Evolutionary conservation across 2,113 vertebrate species (phyloP), one percentile per base, ranked within the genome.

Genomic region (Phalacrocorax aristotelis): DNA sequence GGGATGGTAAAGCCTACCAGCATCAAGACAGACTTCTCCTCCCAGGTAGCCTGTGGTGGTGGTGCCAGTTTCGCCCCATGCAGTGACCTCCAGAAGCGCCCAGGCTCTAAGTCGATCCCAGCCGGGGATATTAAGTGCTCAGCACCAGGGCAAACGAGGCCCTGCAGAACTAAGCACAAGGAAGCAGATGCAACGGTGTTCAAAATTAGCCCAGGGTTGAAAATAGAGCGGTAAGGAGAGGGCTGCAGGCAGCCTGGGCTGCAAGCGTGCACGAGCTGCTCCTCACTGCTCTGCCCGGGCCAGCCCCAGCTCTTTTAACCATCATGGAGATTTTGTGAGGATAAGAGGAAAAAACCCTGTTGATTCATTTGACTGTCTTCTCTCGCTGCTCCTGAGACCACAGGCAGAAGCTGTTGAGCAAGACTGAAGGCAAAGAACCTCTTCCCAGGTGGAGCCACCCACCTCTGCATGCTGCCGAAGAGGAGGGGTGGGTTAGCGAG

Each of bases 91-190:
- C 1, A 46, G 75, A 4, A 85, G 78, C 6, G 1, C 70, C 87
- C 65, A 2, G 65, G 94, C 78, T 82, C 90, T 76, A 57, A 88
- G 90, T 83, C 6, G 2, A 68, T 94, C 82, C 95, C 55, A 58
- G 44, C 48, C 32, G 13, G 69, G 81, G 70, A n/a, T 95, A 80
- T 95, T 69, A 92, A 92, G 91, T 40, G 91, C 96, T 95, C 95
- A 95, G 91, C 89, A 52, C 83, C 2, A 0, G 96, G 95, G 96
- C 90, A 93, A 88, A 79, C 1, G 12, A 94, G 96, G 95, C 61
- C 69, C 87, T 49, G 87, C 64, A 84, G 90, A 91, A 71, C 69
- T 93, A 97, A 97, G 94, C 51, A 16, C 29, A 0, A 16, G 62
- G 68, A 89, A 96, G 93, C 62, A 86, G 86, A 71, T 85, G 23